Conservation (phyloP, 2,113 vertebrate species). For the Ammodytes dubius region DNA sequence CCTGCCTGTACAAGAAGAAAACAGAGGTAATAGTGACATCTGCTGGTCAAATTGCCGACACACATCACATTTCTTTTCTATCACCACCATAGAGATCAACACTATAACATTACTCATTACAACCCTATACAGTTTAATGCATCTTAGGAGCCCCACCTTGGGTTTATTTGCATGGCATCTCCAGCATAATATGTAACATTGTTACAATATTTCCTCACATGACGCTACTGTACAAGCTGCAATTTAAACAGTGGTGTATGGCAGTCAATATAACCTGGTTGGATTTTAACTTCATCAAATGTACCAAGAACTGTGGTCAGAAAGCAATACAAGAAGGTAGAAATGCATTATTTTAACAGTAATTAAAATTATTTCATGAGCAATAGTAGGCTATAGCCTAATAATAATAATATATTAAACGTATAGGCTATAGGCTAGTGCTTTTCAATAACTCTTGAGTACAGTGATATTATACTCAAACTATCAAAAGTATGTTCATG, state of each 20-base stretch:
- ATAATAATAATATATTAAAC: too few relatives aligned
- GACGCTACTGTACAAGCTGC: neutral
- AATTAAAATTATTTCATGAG: neutral
- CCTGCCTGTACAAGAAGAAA: neutral
- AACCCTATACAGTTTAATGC: neutral
- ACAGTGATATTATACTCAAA: too few relatives aligned
- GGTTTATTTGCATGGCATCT: neutral
- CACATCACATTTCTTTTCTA: neutral
- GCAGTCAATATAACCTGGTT: neutral
- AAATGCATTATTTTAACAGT: neutral
- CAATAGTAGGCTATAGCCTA: neutral
- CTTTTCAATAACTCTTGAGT: too few relatives aligned
- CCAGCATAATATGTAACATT: too few relatives aligned
- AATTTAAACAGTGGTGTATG: neutral
- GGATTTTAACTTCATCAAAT: neutral
- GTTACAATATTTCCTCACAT: neutral
- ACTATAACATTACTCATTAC: neutral
- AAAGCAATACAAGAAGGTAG: neutral
- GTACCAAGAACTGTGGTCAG: neutral
- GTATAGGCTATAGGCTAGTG: too few relatives aligned
- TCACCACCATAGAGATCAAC: neutral
- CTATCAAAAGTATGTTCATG: too few relatives aligned
- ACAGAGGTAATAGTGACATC: slow-evolving; percentile 25
- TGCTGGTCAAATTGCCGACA: slow-evolving; percentile 39
- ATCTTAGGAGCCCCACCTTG: neutral